Evolutionary conservation across 2,888 invertebrate species (phyloP).

Genomic region (Lacanobia wlatinum): DNA sequence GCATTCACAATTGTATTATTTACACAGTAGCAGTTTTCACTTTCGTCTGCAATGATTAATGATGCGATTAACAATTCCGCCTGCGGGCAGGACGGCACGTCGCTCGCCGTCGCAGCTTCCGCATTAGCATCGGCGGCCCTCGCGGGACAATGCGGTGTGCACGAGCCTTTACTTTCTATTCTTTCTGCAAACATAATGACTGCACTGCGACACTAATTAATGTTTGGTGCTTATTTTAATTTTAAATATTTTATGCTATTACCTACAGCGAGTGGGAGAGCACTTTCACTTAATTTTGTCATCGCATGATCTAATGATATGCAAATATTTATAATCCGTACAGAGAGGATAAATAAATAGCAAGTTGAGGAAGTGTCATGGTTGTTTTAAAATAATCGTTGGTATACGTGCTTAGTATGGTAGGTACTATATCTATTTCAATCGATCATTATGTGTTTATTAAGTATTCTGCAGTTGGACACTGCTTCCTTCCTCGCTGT

Average conservation of each 20-base stretch:
- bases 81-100: slow-evolving; percentile 83
- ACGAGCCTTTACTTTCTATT: slow-evolving; percentile 77
- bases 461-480: slow-evolving; percentile 66
- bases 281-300: slow-evolving; percentile 74
- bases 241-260: slow-evolving; percentile 71
- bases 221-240: slow-evolving; percentile 75
- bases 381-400: slow-evolving; percentile 42
- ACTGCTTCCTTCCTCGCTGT: slow-evolving; percentile 71
- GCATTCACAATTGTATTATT: slow-evolving; percentile 68
- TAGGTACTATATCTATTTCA: slow-evolving; percentile 55
- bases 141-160: slow-evolving; percentile 69
- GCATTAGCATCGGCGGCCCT: slow-evolving; percentile 76
- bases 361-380: slow-evolving; percentile 51
- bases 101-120: slow-evolving; percentile 77
- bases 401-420: slow-evolving; percentile 58
- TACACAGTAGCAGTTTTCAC: slow-evolving; percentile 83
- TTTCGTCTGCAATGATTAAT: slow-evolving; percentile 83
- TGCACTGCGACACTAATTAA: slow-evolving; percentile 73
- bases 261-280: slow-evolving; percentile 68
- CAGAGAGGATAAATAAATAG: slow-evolving; percentile 50
- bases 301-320: slow-evolving; percentile 57
- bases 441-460: slow-evolving; percentile 57
- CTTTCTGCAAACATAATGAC: slow-evolving; percentile 66
- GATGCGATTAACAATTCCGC: slow-evolving; percentile 83
- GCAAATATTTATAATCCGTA: slow-evolving; percentile 48